Evolutionary conservation across 2,113 vertebrate species (phyloP), one percentile per base, ranked within the genome.

Genomic region (Nannobrachium achirus): DNA sequence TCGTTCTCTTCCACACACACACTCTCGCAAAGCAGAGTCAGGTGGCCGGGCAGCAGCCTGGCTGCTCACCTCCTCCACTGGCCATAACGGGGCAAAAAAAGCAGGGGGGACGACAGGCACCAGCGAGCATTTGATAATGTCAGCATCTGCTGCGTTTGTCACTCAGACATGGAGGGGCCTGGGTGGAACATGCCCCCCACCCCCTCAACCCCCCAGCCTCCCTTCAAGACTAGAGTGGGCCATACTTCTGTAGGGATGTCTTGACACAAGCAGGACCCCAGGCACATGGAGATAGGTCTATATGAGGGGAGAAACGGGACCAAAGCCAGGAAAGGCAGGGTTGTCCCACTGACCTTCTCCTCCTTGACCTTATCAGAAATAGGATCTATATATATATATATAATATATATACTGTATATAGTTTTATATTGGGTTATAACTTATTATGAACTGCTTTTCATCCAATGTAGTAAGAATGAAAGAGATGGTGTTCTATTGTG

Each of bases 81-180:
- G 94, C 97, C 96, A 96, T 99, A 98, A 98, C 93, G 90, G 96
- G 97, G 94, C 95, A 98, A 92, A 33, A 33, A 95, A 95, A 95
- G 89, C 92, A 94, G 58, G 44, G 39, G 70, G 71, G 82, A 70
- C 64, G 83, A 88, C 84, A 85, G 89, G 87, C 87, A 80, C 87
- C 25, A 33, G 6, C 75, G 87, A 87, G 91, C 94, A 94, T 97
- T 96, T 97, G 95, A 97, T 97, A 97, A 97, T 97, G 97, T 98
- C 97, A 98, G 95, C 96, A 96, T 98, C 95, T 99, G 96, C 94
- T 95, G 95, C 89, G 93, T 92, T 91, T 95, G 96, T 96, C 96
- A 96, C 92, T 95, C 94, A 95, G 93, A 92, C 93, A 82, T n/a
- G 81, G 78, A 61, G 78, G 61, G 78, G 80, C 69, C 69, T 38